Evolutionary conservation across 2,113 vertebrate genomes (phyloP).

Genomic region (Bucco capensis): DNA sequence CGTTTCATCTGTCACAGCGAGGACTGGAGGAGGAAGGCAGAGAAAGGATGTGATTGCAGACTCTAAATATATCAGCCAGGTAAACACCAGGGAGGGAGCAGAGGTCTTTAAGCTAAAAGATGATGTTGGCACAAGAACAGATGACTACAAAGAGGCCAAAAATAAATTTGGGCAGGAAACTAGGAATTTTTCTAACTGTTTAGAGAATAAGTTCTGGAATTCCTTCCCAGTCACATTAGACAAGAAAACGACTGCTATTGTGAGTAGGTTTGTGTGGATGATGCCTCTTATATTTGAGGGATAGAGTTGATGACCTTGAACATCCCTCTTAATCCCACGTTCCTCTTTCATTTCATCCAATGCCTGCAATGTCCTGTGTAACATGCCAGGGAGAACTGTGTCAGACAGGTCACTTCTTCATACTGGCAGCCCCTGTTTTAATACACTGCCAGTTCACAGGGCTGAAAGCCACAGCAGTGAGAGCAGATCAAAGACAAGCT

Average conservation of each 20-base stretch:
- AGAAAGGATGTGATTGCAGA: neutral
- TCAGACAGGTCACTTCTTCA: neutral
- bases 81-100: conserved; percentile 16
- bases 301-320: neutral
- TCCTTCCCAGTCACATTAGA: neutral
- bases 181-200: neutral
- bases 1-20: neutral
- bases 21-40: neutral
- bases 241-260: neutral
- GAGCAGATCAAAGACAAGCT: neutral
- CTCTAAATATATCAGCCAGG: conserved; percentile 20
- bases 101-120: conserved; percentile 33
- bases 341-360: neutral
- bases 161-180: conserved; percentile 14
- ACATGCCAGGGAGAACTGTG: neutral
- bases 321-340: neutral
- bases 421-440: neutral
- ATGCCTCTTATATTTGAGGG: neutral
- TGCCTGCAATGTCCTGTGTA: neutral
- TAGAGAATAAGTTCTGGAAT: neutral
- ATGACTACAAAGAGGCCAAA: neutral
- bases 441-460: neutral
- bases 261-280: neutral
- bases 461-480: neutral
- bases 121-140: conserved; percentile 4